Conservation (phyloP, 2,888 invertebrate genomes). For the Cybosia mesomella region DNA sequence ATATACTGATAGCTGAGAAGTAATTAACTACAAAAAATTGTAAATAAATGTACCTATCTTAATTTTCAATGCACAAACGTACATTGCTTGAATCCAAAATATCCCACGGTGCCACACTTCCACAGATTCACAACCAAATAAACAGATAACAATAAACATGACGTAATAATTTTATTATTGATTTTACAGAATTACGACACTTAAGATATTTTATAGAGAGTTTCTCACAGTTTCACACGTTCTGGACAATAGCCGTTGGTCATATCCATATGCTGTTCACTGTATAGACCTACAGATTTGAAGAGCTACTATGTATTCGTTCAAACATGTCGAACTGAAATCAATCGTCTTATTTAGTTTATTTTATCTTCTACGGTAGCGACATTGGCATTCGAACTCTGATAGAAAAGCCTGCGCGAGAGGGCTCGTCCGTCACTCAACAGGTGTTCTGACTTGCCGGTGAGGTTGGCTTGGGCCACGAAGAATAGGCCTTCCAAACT, state of each 20-base stretch:
- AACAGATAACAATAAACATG: not conserved
- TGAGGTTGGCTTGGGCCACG: too few relatives aligned
- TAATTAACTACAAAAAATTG: too few relatives aligned
- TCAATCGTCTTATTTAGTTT: too few relatives aligned
- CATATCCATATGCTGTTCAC: not conserved
- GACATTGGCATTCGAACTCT: too few relatives aligned
- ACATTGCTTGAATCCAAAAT: not conserved
- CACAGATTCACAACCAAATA: conserved; percentile 3
- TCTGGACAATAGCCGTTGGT: conserved; percentile 5
- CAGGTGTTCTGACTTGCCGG: too few relatives aligned
- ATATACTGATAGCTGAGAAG: too few relatives aligned
- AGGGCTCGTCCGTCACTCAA: too few relatives aligned
- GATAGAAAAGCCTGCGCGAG: too few relatives aligned
- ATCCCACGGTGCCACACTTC: not conserved
- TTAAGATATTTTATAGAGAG: conserved; percentile 9
- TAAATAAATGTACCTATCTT: too few relatives aligned
- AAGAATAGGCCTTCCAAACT: too few relatives aligned
- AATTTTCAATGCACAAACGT: not conserved
- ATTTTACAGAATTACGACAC: not conserved
- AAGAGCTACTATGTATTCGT: not conserved
- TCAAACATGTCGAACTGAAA: not conserved
- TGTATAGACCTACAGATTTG: not conserved
- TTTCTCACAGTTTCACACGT: conserved; percentile 10
- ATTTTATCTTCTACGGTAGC: too few relatives aligned
- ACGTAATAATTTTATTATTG: conserved; percentile 9